Conservation (phyloP, 2,888 invertebrate species). For the Drosophila infuscata region DNA sequence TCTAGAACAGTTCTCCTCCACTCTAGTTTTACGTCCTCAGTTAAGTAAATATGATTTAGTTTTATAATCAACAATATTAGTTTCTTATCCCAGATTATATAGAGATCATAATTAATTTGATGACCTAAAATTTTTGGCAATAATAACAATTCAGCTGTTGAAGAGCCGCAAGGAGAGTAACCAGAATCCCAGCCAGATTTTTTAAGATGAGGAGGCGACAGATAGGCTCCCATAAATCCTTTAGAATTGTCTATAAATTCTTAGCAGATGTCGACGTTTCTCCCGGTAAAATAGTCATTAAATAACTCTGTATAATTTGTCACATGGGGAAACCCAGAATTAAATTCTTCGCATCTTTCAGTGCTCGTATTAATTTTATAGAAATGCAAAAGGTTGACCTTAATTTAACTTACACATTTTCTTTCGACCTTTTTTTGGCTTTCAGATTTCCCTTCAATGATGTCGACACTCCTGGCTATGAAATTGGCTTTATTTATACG, state of each 20-base stretch:
- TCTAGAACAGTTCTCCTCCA: background rate
- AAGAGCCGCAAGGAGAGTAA: background rate
- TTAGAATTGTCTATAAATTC: background rate
- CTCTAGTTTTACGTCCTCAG: no score
- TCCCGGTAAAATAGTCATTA: background rate
- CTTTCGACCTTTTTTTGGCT: background rate
- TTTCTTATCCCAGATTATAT: background rate
- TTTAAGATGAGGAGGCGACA: background rate
- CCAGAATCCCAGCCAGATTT: background rate
- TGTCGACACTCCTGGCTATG: conserved; percentile 76
- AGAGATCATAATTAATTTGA: background rate
- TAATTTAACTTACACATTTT: background rate
- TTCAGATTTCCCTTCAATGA: conserved; percentile 79
- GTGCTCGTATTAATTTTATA: background rate
- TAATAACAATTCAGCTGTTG: background rate
- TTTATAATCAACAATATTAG: background rate
- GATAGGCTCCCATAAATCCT: background rate
- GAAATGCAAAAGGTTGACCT: background rate
- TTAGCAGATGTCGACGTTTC: background rate
- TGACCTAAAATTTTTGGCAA: background rate
- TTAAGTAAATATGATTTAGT: background rate
- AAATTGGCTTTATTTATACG: conserved; percentile 73
- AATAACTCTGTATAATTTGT: background rate
- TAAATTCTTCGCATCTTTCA: background rate
- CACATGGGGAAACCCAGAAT: background rate